Base-by-base conservation (phyloP, 2,797 vertebrate species). In the Gobionotothen gibberifrons region DNA sequence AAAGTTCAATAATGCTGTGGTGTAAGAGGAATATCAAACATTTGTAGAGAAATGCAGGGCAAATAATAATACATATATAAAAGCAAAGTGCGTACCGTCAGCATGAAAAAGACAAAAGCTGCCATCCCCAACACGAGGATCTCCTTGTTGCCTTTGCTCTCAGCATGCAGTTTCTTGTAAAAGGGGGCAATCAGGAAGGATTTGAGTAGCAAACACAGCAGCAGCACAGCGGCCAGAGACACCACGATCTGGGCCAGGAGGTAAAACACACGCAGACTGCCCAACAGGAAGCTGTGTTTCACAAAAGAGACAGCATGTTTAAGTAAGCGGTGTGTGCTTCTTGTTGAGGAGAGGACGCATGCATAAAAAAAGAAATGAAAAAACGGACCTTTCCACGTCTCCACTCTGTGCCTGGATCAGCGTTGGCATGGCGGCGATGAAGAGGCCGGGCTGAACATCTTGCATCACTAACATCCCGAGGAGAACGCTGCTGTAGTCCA, bases 391-490 rank as follows among this genome's bases (percentile, higher is more conserved):
- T 85, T 96, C 94, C 74, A 91, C 65, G 1, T 96, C 86, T 69
- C 93, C 95, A 4, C 90, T 92, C 78, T 96, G 96, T 2, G 95
- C 96, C 89, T 98, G 97, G 76, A 97, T 96, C 55, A 99, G 94
- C 0, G 96, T 96, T 7, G 98, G 97, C 97, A 99, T 95, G 76
- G 95, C 86, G 0, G 98, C 98, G 1, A 99, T 97, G 87, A 99
- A 96, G 59, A 99, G 94, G n/a, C 98, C 97, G n/a, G 99, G 95
- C 91, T 99, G 98, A 81, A 99, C 98, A 44, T 99, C 98, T 84
- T 99, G 98, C 95, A 96, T 97, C 80, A 99, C 97, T 65, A 99
- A 87, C 96, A 98, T 97, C 53, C 98, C 97, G 4, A 99, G 95
- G 3, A 99, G 93, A 79, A 99, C 95, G 0, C 96, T 96, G 67